Evolutionary conservation across 2,113 vertebrate species (phyloP), one percentile per base, ranked within the genome.

Genomic region (Ondatra zibethicus): DNA sequence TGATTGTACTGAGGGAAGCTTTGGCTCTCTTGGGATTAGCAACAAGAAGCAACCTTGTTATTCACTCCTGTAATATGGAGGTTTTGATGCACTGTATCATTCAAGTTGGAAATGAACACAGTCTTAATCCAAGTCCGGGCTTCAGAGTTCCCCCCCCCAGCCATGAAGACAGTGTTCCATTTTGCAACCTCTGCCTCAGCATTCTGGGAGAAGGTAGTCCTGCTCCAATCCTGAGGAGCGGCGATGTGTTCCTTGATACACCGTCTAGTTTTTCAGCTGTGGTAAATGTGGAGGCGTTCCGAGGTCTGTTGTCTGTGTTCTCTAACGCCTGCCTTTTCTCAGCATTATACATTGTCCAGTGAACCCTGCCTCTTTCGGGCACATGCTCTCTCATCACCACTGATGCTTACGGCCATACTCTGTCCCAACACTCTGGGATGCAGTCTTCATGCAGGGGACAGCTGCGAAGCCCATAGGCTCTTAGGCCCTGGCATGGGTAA

Each of bases 171-270:
- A 29, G 42, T 76, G 63, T 92, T 58, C 29, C 29, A 11, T 90
- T 70, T 1, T 61, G 58, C 68, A 89, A 55, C 7, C 7, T 36
- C 23, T 55, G 8, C 42, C 66, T 84, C 29, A 85, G 52, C n/a
- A 86, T 88, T 70, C 47, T 87, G 80, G 93, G 29, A 77, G 80
- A 92, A 89, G 68, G 58, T 76, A 58, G 72, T 63, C 45, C 39
- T 55, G 8, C 25, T 68, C 65, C 93, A 81, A 78, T 50, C 81
- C 2, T 61, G n/a, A 94, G 47, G 19, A 68, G 33, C 75, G 29
- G 0, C 39, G 50, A n/a, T n/a, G 21, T 85, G 31, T 47, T 42
- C 90, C 82, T n/a, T 65, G 19, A 89, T 27, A 5, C 78, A 19
- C 63, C 10, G 50, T 23, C n/a, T 17, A 9, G 42, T 92, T 63